Base-by-base conservation (phyloP, 2,797 vertebrate genomes). In the Eospalax fontanierii region DNA sequence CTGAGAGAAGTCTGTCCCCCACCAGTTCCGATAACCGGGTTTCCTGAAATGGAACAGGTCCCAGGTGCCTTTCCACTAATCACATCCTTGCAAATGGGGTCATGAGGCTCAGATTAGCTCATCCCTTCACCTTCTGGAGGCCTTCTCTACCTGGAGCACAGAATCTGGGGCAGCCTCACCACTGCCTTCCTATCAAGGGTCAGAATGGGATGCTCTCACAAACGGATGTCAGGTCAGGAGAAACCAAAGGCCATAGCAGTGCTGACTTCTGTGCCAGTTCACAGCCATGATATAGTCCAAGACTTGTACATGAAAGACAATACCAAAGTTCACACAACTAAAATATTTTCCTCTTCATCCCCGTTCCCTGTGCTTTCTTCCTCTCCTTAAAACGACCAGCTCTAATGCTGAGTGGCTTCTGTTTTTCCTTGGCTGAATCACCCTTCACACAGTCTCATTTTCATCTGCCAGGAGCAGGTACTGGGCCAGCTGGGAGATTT, bases 1-100 rank as follows among this genome's bases (percentile, higher is more conserved):
- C 94, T 83, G 74, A 95, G 93, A 87, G 65, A 95, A 96, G 79
- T 93, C 94, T 94, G 95, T 91, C 94, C 96, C 95, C 96, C 90
- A 88, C 93, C 94, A 92, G 81, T 83, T 95, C 89, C 96, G 85
- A 95, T 98, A 98, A 98, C 97, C 97, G 96, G 97, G 97, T 98
- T 98, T 98, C 96, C 95, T 97, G 85, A 98, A 98, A 95, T 98
- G 97, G 97, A 97, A 57, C 97, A 96, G 57, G 94, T 98, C 97
- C 97, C 97, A 76, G 90, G 93, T 97, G 97, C 75, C 91, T 94
- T 95, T 97, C 96, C 82, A 90, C 97, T 97, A 98, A 98, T 98
- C 96, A 98, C 95, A 96, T 96, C 96, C 95, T 91, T 96, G 89
- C 91, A 97, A 98, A 98, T 93, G 97, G 97, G 97, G 97, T 95